Evolutionary conservation across 2,797 vertebrate species (phyloP).

Genomic region (Sebastiscus albofasciatus): DNA sequence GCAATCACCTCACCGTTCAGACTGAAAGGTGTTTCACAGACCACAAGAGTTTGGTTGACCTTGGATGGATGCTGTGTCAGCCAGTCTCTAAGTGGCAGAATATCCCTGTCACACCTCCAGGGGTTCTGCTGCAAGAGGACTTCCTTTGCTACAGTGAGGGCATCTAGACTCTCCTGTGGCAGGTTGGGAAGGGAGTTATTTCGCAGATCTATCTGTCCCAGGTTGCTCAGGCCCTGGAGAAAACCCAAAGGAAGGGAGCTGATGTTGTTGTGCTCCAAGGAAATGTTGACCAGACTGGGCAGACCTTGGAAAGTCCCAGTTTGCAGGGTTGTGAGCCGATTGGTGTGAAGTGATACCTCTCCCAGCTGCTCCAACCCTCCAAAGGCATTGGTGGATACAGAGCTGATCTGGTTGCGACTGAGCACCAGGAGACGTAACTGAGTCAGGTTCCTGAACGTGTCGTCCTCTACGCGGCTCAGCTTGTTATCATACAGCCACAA

Average conservation of each 20-base stretch:
- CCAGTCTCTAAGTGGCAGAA: constrained; percentile 88
- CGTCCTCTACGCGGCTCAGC: constrained; percentile 81
- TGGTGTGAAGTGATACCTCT: constrained; percentile 92
- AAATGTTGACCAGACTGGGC: constrained; percentile 88
- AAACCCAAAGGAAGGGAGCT: constrained; percentile 79
- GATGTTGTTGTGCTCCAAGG: constrained; percentile 90
- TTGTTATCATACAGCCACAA: constrained; percentile 94
- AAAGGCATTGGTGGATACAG: constrained; percentile 84
- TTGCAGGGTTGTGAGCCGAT: constrained; percentile 82
- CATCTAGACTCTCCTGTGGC: constrained; percentile 81
- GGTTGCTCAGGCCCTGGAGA: constrained; percentile 75
- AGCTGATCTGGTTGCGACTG: constrained; percentile 88
- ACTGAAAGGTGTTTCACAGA: constrained; percentile 81
- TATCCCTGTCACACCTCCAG: constrained; percentile 91
- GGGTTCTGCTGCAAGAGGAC: constrained; percentile 89
- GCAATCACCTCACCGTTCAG: constrained; percentile 76
- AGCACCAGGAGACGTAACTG: constrained; percentile 87
- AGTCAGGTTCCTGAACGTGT: constrained; percentile 87
- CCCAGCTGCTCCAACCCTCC: constrained; percentile 83
- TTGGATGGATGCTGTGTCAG: constrained; percentile 80
- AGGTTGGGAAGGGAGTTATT: constrained; percentile 89
- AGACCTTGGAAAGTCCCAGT: constrained; percentile 83
- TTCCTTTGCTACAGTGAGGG: constrained; percentile 76
- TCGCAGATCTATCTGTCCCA: constrained; percentile 86
- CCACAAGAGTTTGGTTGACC: constrained; percentile 76